Base-by-base conservation (phyloP, 1,140 invertebrate species). In the Ceratina australensis region DNA sequence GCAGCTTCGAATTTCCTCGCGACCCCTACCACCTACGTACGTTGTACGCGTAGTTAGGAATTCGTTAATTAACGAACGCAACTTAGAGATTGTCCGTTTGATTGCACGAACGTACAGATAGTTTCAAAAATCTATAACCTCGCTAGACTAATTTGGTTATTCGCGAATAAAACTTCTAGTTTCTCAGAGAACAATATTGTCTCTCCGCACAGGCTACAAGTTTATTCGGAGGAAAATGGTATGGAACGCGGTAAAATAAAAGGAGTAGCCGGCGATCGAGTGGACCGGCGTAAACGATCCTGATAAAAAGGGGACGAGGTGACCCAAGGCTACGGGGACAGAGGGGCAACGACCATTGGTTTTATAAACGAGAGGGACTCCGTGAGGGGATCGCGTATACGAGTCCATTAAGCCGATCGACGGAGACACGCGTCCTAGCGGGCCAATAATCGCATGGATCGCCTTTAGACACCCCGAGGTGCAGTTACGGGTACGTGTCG, bases 371-470 rank as follows among this genome's bases (percentile, higher is more conserved):
- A 63, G 57, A 49, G n/a, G 47, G 20, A 20, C n/a, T n/a, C n/a
- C 28, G 67, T 28, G 33, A 15, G 52, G 16, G n/a, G 56, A 71
- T 56, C 22, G 33, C 16, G 28, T 16, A 57, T 56, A 42, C 57
- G 22, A 28, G 78, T 79, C 65, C 33, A 79, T 79, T 79, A 80
- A 71, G 47, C 12, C 57, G 74, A 66, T 59, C 76, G 61, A 33
- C 49, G 71, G 15, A 4, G 12, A 15, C 69, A 20, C 33, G 60
- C 24, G 52, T 73, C 76, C 76, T 65, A 73, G 59, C 61, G 61
- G 76, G 65, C 67, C 59, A 56, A 77, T 72, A 64, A 78, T 64
- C 68, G 59, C 12, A 52, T 57, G 52, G 33, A 73, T 78, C 69
- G 42, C 61, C 69, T 50, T 72, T 15, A 20, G 61, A 49, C 76